Conservation (phyloP, 2,888 invertebrate genomes). For the Belgica antarctica region DNA sequence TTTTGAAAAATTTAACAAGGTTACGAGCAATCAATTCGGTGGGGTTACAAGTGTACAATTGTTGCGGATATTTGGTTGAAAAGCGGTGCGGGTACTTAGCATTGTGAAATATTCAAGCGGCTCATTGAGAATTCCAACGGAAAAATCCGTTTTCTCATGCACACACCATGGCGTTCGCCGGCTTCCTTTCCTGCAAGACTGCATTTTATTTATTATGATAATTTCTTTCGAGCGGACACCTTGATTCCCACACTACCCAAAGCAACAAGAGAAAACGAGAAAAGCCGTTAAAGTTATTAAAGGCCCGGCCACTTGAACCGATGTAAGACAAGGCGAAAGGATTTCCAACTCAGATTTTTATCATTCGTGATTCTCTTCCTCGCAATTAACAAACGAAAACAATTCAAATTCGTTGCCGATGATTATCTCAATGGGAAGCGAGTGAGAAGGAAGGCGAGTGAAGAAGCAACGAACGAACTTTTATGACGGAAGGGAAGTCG, state of each 20-base stretch:
- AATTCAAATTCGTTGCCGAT: conserved; percentile 27
- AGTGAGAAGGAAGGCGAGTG: not conserved
- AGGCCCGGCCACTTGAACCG: not conserved
- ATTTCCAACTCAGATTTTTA: conserved; percentile 21
- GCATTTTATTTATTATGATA: no score
- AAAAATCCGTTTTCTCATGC: conserved; percentile 28
- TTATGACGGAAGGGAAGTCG: not conserved
- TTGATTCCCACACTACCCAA: conserved; percentile 10
- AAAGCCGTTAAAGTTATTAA: conserved; percentile 23
- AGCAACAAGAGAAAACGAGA: not conserved
- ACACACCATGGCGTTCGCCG: not conserved
- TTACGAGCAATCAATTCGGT: not conserved
- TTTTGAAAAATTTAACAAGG: not conserved
- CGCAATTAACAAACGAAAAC: conserved; percentile 39
- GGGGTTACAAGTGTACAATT: conserved; percentile 16
- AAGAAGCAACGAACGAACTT: no score
- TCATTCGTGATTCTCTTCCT: conserved; percentile 22
- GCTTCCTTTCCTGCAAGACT: no score
- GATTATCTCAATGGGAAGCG: not conserved
- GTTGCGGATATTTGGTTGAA: conserved; percentile 21
- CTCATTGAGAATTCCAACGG: not conserved
- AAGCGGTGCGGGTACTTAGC: conserved; percentile 8
- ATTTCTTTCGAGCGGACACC: not conserved
- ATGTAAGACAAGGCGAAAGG: not conserved
- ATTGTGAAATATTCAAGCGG: not conserved